Evolutionary conservation across 2,113 vertebrate species (phyloP), one percentile per base, ranked within the genome.

Genomic region (Cepphus grylle): DNA sequence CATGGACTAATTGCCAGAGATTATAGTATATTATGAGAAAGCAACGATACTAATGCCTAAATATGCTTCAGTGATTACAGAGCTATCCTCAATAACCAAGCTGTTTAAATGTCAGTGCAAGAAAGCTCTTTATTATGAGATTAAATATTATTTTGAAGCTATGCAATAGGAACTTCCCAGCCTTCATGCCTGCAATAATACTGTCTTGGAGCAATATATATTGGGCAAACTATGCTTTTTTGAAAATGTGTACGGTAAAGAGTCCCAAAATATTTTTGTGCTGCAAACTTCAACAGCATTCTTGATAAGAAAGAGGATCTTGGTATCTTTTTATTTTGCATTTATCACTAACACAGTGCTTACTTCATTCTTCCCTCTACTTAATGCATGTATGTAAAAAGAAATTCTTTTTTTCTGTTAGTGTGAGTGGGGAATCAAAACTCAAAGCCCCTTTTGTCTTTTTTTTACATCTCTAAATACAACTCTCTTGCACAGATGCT

Each of bases 1-100:
- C 96, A 52, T 92, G 97, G 97, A 98, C 97, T 98, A 98, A 98
- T 97, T 98, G 97, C 95, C 94, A 96, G 94, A 98, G 96, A 98
- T 97, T 97, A 98, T 91, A 97, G 96, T 96, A 97, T 97, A 98
- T 97, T 97, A 97, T 94, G 96, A 95, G 97, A 97, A 90, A 89
- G 96, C 96, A 96, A 96, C 95, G 94, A 96, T 95, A 97, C 96
- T 97, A 98, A 97, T 98, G 96, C 96, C 96, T 96, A 97, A 98
- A 98, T 97, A 98, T 97, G 97, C 97, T 97, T 96, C 97, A 96
- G 95, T 96, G 97, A 97, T 97, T 97, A 97, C 74, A 94, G 83
- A 93, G 95, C 96, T 93, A 95, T 98, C 93, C 97, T 97, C 96
- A 95, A 93, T 96, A 97, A 96, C 95, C 94, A 91, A 90, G 96